A percentile compares a stretch with the other conserved stretches of the same genome.
Conservation (phyloP, 2,888 invertebrate genomes). For the Sesia apiformis region DNA sequence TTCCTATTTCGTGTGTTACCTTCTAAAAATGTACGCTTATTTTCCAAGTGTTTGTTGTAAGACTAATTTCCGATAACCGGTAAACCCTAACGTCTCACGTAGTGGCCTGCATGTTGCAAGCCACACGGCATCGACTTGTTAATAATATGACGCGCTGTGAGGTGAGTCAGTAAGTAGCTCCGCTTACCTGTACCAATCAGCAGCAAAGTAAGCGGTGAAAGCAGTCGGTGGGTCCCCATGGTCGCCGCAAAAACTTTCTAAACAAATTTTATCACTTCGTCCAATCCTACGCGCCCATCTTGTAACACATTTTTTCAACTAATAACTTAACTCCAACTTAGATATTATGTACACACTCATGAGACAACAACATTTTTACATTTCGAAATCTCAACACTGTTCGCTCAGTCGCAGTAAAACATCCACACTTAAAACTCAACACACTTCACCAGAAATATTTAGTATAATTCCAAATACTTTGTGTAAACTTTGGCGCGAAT, state of each 20-base stretch:
- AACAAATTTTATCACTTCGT: conserved; percentile 33
- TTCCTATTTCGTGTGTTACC: not conserved
- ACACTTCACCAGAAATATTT: not conserved
- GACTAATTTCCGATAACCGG: not conserved
- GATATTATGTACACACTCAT: conserved; percentile 17
- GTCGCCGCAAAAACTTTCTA: conserved; percentile 50
- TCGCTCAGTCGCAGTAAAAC: not conserved
- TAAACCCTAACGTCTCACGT: not conserved
- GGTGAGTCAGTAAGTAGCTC: conserved; percentile 36
- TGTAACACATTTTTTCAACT: conserved; percentile 32
- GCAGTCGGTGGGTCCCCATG: conserved; percentile 59
- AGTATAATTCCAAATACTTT: not conserved
- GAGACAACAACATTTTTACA: not conserved
- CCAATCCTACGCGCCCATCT: conserved; percentile 56
- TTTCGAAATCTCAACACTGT: not conserved
- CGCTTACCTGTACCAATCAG: conserved; percentile 69
- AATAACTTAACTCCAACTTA: conserved; percentile 45
- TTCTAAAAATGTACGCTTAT: not conserved
- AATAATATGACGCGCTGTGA: conserved; percentile 11
- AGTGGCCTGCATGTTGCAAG: not conserved
- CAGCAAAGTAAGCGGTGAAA: conserved; percentile 64
- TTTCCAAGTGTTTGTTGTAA: not conserved
- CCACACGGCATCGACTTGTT: not conserved
- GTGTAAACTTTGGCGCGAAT: conserved; percentile 39
- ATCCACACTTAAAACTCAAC: not conserved